A percentile compares a stretch with the other conserved stretches of the same genome.
phyloP scores from a whole-genome alignment of 2,888 invertebrate species.

The Scaptomyza flava region DNA sequence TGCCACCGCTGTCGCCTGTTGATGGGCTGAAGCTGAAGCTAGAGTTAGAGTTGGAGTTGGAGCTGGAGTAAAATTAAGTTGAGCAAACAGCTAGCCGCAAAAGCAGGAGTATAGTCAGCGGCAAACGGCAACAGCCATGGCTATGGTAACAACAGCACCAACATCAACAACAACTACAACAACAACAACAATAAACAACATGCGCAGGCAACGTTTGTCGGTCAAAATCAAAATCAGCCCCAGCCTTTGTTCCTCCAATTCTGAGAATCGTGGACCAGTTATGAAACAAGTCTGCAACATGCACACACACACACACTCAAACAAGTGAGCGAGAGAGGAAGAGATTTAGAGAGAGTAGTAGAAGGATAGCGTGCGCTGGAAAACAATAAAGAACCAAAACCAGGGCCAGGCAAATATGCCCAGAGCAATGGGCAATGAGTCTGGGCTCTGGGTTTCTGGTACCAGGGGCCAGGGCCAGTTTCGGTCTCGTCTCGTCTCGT shows the following conservation, averaged over 20 bases:
- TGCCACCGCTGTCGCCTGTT: slow-evolving; percentile 55
- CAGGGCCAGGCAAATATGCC: slow-evolving; percentile 45
- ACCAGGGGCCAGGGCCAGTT: slow-evolving; percentile 22
- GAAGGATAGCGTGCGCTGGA: slow-evolving; percentile 49
- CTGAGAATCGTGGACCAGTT: slow-evolving; percentile 83
- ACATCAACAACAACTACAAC: neutral
- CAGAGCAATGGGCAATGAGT: slow-evolving; percentile 60
- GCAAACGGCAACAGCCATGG: slow-evolving; percentile 27
- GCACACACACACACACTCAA: slow-evolving; percentile 43
- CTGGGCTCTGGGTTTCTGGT: slow-evolving; percentile 38
- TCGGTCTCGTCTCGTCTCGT: slow-evolving; percentile 53
- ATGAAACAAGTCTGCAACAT: slow-evolving; percentile 82
- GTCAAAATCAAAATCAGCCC: slow-evolving; percentile 81
- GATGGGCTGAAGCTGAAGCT: slow-evolving; percentile 44
- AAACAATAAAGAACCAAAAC: slow-evolving; percentile 73
- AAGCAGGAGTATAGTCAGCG: slow-evolving; percentile 42
- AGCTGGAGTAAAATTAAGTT: slow-evolving; percentile 38
- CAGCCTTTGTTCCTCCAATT: slow-evolving; percentile 80
- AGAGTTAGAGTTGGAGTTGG: slow-evolving; percentile 22
- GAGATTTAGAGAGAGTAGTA: slow-evolving; percentile 4
- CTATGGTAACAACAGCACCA: slow-evolving; percentile 19
- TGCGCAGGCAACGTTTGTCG: slow-evolving; percentile 81
- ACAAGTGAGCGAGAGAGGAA: neutral
- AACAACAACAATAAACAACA: slow-evolving; percentile 56
- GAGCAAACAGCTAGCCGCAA: slow-evolving; percentile 41